Conservation (phyloP, 2,888 invertebrate genomes). For the Cataglyphis rosenhaueri region DNA sequence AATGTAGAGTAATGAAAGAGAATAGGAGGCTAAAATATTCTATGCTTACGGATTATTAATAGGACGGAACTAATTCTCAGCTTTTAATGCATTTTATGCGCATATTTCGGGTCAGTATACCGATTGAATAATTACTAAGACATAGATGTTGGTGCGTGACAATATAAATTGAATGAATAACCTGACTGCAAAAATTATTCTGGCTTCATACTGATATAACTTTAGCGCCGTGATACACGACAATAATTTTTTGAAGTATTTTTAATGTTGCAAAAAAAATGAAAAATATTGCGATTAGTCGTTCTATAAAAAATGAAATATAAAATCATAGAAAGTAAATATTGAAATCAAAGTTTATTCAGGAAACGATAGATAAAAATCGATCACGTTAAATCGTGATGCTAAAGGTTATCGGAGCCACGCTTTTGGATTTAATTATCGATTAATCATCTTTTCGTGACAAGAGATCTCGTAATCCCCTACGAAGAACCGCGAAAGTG, state of each 20-base stretch:
- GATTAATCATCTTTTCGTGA: slow-evolving; percentile 13
- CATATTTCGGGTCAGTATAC: slow-evolving; percentile 27
- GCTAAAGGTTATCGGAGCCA: neutral
- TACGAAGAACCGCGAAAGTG: slow-evolving; percentile 5
- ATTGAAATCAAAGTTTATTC: neutral
- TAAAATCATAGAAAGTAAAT: neutral
- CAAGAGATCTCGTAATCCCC: slow-evolving; percentile 6
- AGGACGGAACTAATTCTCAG: slow-evolving; percentile 33
- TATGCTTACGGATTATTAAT: neutral
- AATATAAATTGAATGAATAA: neutral
- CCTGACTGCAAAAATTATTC: neutral
- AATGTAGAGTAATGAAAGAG: neutral
- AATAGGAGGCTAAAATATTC: neutral
- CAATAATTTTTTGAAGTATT: neutral
- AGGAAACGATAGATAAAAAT: neutral
- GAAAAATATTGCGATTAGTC: neutral
- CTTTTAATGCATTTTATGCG: slow-evolving; percentile 11
- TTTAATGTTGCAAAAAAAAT: neutral
- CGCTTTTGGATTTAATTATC: slow-evolving; percentile 13
- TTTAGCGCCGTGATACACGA: neutral
- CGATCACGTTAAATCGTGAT: neutral
- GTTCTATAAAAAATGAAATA: neutral
- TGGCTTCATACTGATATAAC: neutral
- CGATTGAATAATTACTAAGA: neutral
- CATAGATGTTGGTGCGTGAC: neutral